Evolutionary conservation across 2,888 invertebrate species (phyloP).

Genomic region (Heliconius ismenius): DNA sequence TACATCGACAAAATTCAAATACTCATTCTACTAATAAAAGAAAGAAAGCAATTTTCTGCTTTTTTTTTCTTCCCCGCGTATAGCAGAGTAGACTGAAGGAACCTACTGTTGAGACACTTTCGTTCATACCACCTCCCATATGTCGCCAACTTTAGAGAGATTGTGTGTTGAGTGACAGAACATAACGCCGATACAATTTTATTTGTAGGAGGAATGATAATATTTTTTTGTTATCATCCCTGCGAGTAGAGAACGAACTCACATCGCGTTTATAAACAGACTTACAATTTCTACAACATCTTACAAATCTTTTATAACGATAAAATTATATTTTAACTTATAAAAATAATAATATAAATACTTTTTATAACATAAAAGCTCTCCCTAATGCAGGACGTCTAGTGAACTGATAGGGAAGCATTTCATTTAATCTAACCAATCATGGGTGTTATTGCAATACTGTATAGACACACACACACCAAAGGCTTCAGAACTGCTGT

Average conservation of each 20-base stretch:
- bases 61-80: no score
- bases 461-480: not conserved
- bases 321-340: not conserved
- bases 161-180: not conserved
- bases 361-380: no score
- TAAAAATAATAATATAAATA: not conserved
- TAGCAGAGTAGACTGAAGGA: not conserved
- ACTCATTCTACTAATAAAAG: not conserved
- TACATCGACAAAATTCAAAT: no score
- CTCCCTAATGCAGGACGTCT: not conserved
- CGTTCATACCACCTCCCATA: not conserved
- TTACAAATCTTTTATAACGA: not conserved
- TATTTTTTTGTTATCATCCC: not conserved
- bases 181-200: not conserved
- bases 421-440: constrained; percentile 23
- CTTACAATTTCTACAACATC: not conserved
- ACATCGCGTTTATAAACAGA: not conserved
- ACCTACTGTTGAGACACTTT: not conserved
- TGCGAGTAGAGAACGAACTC: not conserved
- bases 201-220: not conserved
- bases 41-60: not conserved
- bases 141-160: not conserved
- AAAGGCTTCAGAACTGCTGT: not conserved
- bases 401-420: constrained; percentile 3
- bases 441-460: not conserved